Percentiles rank a stretch among this genome's conserved stretches.
Conservation (phyloP, 2,797 vertebrate species). For the Tokudaia muenninki region DNA sequence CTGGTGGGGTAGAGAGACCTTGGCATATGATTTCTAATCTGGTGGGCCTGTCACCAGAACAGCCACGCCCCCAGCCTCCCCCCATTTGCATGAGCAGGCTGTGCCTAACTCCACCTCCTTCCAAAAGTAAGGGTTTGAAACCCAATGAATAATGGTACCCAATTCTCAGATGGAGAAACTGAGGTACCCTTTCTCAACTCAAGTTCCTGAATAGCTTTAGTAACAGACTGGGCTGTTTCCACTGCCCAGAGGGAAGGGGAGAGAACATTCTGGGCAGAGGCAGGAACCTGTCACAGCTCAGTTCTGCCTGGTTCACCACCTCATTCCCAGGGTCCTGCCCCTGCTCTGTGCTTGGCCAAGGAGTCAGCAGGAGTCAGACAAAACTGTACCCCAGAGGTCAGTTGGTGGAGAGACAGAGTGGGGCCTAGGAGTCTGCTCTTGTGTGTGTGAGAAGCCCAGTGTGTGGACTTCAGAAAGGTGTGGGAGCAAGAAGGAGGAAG, state of each 20-base stretch:
- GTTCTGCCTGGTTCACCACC: not conserved
- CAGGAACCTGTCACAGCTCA: not conserved
- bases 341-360: not conserved
- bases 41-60: not conserved
- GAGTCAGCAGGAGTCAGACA: not conserved
- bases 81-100: not conserved
- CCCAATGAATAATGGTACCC: not conserved
- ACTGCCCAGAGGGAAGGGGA: not conserved
- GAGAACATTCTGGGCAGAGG: not conserved
- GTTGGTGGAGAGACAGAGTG: not conserved
- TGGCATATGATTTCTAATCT: not conserved
- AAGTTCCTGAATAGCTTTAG: not conserved
- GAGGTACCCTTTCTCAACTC: not conserved
- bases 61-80: not conserved
- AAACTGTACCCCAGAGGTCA: not conserved
- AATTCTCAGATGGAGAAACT: constrained; percentile 32
- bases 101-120: not conserved
- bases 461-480: not conserved
- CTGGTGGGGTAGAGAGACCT: not conserved
- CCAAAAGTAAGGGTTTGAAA: not conserved
- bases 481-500: not conserved
- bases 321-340: not conserved
- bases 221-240: not conserved
- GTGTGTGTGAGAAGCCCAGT: not conserved
- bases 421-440: not conserved